Evolutionary conservation across 1,140 invertebrate species (phyloP).

Genomic region (Lutraria rhynchaena): DNA sequence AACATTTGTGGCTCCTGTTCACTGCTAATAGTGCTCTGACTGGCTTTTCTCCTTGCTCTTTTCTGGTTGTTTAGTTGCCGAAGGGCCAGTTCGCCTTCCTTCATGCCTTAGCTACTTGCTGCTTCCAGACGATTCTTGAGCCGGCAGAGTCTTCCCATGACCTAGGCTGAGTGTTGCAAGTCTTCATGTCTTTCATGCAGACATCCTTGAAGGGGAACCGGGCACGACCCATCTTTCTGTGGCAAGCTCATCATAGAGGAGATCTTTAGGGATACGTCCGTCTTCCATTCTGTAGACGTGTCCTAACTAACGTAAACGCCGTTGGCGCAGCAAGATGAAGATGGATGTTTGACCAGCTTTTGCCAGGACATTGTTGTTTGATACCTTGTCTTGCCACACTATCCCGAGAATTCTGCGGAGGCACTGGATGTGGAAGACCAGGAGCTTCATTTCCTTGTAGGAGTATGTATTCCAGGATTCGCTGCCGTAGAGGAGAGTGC

Average conservation of each 20-base stretch:
- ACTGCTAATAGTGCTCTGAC: no score
- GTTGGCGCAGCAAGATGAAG: neutral
- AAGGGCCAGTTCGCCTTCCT: no score
- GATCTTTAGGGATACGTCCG: conserved; percentile 44
- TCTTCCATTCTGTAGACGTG: conserved; percentile 55
- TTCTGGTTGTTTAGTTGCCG: no score
- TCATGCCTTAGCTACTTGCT: no score
- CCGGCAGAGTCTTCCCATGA: neutral
- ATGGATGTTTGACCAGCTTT: no score
- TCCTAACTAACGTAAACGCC: neutral
- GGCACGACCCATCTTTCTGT: conserved; percentile 16
- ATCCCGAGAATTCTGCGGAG: conserved; percentile 1
- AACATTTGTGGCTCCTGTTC: no score
- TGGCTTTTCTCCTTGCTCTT: no score
- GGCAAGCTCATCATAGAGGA: conserved; percentile 43
- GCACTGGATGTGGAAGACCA: no score
- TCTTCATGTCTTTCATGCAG: conserved; percentile 4
- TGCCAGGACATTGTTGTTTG: conserved; percentile 19
- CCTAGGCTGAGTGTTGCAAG: neutral
- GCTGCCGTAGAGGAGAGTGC: no score
- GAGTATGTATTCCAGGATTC: no score
- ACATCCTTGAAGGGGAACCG: neutral
- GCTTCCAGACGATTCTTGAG: neutral
- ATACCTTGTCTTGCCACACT: conserved; percentile 17
- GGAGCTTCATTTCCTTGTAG: conserved; percentile 29